Evolutionary conservation across 64 coral and sea anemone species (phyloP).

Genomic region (Porites lutea): DNA sequence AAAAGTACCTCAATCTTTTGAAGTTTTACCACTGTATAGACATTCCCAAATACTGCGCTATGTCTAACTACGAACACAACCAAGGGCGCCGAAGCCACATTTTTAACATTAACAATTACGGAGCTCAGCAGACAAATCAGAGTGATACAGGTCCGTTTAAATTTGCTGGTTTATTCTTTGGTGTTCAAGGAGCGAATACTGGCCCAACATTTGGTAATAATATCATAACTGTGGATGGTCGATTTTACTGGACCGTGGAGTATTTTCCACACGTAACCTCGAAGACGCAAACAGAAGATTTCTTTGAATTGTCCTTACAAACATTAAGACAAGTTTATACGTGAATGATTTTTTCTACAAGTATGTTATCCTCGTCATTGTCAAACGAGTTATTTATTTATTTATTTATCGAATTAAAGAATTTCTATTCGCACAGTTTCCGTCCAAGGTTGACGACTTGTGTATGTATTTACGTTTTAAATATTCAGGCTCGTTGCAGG

Average conservation of each 20-base stretch:
- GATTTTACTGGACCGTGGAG: slow-evolving; percentile 72
- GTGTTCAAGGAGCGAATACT: slow-evolving; percentile 35
- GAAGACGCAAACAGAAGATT: slow-evolving; percentile 60
- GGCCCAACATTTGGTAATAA: slow-evolving; percentile 73
- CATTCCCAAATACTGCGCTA: slow-evolving; percentile 12
- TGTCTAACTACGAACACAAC: slow-evolving; percentile 29
- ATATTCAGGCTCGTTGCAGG: too few relatives aligned
- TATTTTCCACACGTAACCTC: slow-evolving; percentile 75
- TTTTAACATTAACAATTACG: slow-evolving; percentile 57
- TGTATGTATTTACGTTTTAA: too few relatives aligned
- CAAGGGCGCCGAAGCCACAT: slow-evolving; percentile 35
- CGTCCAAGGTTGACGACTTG: too few relatives aligned
- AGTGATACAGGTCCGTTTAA: slow-evolving; percentile 21
- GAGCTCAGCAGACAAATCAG: slow-evolving; percentile 34
- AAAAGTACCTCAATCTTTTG: slow-evolving; percentile 50
- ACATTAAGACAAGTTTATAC: slow-evolving; percentile 28
- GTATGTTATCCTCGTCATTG: too few relatives aligned
- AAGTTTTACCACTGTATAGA: slow-evolving; percentile 55
- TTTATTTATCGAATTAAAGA: too few relatives aligned
- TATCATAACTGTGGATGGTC: slow-evolving; percentile 79
- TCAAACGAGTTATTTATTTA: too few relatives aligned
- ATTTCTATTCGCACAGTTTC: too few relatives aligned
- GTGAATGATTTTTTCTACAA: not conserved
- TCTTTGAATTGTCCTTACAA: slow-evolving; percentile 52
- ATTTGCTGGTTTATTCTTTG: slow-evolving; percentile 82